Evolutionary conservation across 2,888 invertebrate genomes (phyloP).

Genomic region (Sinodicranocentrus sp.): DNA sequence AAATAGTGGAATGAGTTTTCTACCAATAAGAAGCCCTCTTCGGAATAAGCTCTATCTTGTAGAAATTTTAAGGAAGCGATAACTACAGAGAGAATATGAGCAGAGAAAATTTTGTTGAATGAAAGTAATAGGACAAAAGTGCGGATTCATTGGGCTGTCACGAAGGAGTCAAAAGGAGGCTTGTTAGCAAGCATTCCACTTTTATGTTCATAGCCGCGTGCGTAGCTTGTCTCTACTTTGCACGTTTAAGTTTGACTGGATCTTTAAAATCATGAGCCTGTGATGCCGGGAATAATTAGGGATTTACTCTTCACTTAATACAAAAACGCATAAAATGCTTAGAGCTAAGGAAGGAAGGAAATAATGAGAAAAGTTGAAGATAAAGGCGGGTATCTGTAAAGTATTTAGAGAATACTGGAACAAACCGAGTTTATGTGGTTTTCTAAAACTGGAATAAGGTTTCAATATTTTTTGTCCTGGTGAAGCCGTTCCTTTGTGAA

Average conservation of each 20-base stretch:
- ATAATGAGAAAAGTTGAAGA: conserved; percentile 42
- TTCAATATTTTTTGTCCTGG: neutral
- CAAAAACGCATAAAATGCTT: conserved; percentile 40
- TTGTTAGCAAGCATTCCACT: conserved; percentile 49
- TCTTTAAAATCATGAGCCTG: neutral
- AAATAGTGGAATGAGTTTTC: neutral
- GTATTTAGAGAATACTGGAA: neutral
- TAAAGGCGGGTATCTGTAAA: no score
- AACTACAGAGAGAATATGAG: no score
- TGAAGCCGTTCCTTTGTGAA: neutral
- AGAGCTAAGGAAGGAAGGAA: neutral
- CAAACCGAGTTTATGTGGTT: neutral
- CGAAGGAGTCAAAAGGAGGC: neutral
- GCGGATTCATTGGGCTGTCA: conserved; percentile 28
- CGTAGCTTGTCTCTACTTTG: no score
- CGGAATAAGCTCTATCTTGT: no score
- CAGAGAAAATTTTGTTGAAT: neutral
- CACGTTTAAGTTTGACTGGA: neutral
- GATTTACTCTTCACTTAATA: conserved; percentile 36
- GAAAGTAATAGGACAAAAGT: conserved; percentile 17
- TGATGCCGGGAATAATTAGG: conserved; percentile 49
- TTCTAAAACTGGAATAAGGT: neutral
- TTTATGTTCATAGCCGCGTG: neutral
- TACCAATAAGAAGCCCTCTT: no score
- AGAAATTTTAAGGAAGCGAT: no score